phyloP scores from a whole-genome alignment of 2,113 vertebrate species.

The Gymnogyps californianus region DNA sequence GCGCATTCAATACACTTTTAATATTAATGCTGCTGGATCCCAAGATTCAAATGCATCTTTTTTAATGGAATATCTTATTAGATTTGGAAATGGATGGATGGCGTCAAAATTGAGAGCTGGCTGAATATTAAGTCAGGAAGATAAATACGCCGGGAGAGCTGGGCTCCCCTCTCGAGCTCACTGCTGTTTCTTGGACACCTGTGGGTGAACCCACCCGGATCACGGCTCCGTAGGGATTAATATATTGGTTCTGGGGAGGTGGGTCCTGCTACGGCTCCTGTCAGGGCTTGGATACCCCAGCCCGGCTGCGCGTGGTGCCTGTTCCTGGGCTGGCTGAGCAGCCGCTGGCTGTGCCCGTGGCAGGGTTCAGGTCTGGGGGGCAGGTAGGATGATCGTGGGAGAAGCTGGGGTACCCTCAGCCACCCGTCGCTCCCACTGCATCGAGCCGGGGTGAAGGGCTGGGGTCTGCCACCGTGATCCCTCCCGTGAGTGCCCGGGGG shows the following conservation, averaged over 20 bases:
- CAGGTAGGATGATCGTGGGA: rapidly evolving
- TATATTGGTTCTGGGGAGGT: rapidly evolving
- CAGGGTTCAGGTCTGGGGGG: not conserved
- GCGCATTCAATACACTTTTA: not conserved
- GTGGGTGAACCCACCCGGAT: rapidly evolving
- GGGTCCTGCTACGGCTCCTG: rapidly evolving
- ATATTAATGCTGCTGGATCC: slow-evolving; percentile 39
- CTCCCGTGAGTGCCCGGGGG: rapidly evolving
- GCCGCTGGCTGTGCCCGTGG: not conserved
- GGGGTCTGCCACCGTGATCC: rapidly evolving
- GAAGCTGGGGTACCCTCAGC: rapidly evolving
- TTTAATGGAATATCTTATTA: slow-evolving; percentile 50
- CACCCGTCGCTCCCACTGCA: not conserved
- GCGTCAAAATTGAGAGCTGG: not conserved
- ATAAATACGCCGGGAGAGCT: not conserved
- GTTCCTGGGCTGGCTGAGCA: not conserved
- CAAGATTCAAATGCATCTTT: not conserved
- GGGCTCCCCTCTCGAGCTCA: not conserved
- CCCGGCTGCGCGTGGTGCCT: not conserved
- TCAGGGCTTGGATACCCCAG: rapidly evolving
- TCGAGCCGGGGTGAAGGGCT: rapidly evolving
- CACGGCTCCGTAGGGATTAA: not conserved
- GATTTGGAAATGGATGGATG: slow-evolving; percentile 22
- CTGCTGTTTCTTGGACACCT: not conserved
- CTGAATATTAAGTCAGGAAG: not conserved